phyloP scores from a whole-genome alignment of 2,113 vertebrate species.

The Sigmodon hispidus region DNA sequence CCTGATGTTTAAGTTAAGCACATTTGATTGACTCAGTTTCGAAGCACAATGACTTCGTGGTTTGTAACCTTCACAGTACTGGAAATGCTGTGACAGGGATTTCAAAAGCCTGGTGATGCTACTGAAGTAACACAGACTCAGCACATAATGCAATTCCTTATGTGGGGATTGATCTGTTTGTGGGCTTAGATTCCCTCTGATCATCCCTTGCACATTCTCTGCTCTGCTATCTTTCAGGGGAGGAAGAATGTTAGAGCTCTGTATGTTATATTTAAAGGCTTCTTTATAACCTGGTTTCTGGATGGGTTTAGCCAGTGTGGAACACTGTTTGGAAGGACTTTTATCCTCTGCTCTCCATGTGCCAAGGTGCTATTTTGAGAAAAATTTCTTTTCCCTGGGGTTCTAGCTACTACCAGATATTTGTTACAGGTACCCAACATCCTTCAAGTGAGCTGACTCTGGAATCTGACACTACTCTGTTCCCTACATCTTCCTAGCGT shows the following conservation, averaged over 20 bases:
- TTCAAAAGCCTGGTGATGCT: not conserved
- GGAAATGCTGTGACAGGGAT: not conserved
- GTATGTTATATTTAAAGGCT: not conserved
- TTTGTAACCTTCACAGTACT: not conserved
- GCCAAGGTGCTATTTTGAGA: not conserved
- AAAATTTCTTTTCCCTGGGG: not conserved
- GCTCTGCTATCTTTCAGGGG: not conserved
- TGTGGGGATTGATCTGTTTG: not conserved
- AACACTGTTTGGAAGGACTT: not conserved
- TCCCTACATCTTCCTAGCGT: not conserved
- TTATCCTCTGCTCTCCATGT: not conserved
- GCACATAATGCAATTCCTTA: not conserved
- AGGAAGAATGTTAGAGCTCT: not conserved
- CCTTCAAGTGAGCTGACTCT: not conserved
- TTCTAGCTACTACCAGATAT: not conserved
- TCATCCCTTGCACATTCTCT: not conserved
- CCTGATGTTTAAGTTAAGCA: conserved; percentile 19
- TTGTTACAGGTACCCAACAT: not conserved
- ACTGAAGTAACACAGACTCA: not conserved
- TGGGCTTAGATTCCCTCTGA: not conserved
- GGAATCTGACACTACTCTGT: not conserved
- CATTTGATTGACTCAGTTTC: not conserved
- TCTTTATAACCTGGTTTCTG: not conserved
- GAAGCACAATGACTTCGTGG: not conserved
- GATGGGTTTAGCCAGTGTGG: not conserved